These are phyloP conservation scores for Triplophysa bombifrons DNA, from an alignment of 2,797 vertebrate genomes.

Conservation along the genomic window DNA sequence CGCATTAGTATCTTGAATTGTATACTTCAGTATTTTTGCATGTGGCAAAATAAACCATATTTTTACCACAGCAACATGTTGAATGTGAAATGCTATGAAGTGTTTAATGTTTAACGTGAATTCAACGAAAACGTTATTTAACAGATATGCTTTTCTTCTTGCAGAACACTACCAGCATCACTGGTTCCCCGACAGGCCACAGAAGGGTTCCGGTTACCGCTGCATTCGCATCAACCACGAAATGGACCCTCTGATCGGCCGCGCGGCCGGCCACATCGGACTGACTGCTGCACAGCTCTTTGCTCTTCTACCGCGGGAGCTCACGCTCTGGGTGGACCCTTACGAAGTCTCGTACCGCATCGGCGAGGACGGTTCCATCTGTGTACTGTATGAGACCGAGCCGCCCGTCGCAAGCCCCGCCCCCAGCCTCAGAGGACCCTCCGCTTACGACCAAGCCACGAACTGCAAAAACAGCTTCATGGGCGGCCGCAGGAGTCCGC, in stretches of 20 bases:
- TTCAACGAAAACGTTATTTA: too few species aligned
- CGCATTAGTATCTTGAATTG: too few species aligned
- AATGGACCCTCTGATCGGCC: slow-evolving; percentile 84
- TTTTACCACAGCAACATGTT: too few species aligned
- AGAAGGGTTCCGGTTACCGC: slow-evolving; percentile 86
- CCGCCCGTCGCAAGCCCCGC: slow-evolving; percentile 20
- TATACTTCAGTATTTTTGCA: too few species aligned
- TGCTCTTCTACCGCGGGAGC: slow-evolving; percentile 80
- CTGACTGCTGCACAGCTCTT: slow-evolving; percentile 77
- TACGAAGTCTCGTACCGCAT: slow-evolving; percentile 87
- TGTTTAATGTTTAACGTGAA: too few species aligned
- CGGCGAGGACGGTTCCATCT: slow-evolving; percentile 87
- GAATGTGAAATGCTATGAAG: too few species aligned
- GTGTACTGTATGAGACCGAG: slow-evolving; percentile 79
- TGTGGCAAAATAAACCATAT: too few species aligned
- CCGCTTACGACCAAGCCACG: slow-evolving; percentile 68
- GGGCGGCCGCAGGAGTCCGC: slow-evolving; percentile 72
- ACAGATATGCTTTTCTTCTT: not conserved
- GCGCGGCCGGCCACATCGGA: slow-evolving; percentile 77
- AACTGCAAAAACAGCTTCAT: slow-evolving; percentile 82
- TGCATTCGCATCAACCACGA: slow-evolving; percentile 87
- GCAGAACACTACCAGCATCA: slow-evolving; percentile 85
- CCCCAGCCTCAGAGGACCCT: slow-evolving; percentile 36
- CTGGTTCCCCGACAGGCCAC: slow-evolving; percentile 84
- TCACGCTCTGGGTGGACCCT: slow-evolving; percentile 87